These are phyloP conservation scores for Drosophila falleni DNA, from an alignment of 2,888 invertebrate species.

Conservation along the genomic window DNA sequence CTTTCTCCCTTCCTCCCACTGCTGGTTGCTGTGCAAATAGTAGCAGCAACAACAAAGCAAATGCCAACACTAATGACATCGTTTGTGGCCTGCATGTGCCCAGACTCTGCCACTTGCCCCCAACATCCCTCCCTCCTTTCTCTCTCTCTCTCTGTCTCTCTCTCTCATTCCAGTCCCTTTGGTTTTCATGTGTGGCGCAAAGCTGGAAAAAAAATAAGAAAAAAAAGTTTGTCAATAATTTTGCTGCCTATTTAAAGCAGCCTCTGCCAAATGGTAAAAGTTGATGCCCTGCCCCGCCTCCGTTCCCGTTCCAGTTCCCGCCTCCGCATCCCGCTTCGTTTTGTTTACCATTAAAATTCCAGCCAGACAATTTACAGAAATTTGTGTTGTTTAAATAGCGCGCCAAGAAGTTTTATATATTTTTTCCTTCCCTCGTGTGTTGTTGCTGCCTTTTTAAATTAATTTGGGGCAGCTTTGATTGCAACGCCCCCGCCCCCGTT, in stretches of 20 bases:
- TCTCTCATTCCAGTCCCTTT: background rate
- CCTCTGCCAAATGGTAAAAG: constrained; percentile 50
- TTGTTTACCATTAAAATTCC: constrained; percentile 79
- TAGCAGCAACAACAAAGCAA: constrained; percentile 44
- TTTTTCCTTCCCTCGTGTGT: constrained; percentile 20
- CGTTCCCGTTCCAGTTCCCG: background rate
- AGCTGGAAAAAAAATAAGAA: constrained; percentile 10
- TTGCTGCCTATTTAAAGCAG: constrained; percentile 72
- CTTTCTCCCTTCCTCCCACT: background rate
- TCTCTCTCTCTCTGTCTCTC: no score
- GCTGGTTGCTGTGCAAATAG: constrained; percentile 52
- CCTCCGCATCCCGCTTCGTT: constrained; percentile 8
- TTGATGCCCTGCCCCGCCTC: constrained; percentile 22
- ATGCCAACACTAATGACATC: constrained; percentile 74
- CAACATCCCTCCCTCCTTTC: background rate
- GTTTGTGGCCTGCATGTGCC: constrained; percentile 67
- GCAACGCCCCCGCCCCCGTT: constrained; percentile 36
- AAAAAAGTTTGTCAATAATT: constrained; percentile 73
- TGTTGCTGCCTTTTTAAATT: constrained; percentile 65
- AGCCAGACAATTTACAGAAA: constrained; percentile 73
- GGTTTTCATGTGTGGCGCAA: constrained; percentile 36
- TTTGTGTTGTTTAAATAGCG: constrained; percentile 77
- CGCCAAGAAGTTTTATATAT: constrained; percentile 40
- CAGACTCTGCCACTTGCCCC: constrained; percentile 7
- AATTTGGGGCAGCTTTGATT: constrained; percentile 77